A percentile compares a stretch with the other conserved stretches of the same genome.
Conservation (phyloP, 2,113 vertebrate species). For the Globicephala melas region DNA sequence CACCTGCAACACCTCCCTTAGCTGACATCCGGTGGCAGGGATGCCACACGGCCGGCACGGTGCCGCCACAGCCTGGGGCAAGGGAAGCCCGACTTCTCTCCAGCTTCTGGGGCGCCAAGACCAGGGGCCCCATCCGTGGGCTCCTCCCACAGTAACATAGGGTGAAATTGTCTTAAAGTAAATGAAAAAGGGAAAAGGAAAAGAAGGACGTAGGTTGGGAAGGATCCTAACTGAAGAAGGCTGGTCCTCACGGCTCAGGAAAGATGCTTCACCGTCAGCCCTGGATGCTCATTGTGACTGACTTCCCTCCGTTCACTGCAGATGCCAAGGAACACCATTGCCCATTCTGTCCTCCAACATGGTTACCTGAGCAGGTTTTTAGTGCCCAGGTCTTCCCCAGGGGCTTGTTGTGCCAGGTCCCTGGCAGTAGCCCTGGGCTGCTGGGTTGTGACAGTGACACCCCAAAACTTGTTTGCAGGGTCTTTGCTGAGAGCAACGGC, state of each 20-base stretch:
- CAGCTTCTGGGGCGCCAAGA: too few species aligned
- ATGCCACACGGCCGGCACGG: not conserved
- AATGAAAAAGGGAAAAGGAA: not conserved
- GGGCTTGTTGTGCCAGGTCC: not conserved
- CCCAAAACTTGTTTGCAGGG: too few species aligned
- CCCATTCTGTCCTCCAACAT: accelerated
- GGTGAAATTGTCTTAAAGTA: not conserved
- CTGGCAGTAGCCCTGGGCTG: not conserved
- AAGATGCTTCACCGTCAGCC: not conserved
- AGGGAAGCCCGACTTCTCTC: not conserved
- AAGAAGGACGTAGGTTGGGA: too few species aligned
- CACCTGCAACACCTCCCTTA: accelerated
- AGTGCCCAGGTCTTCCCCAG: accelerated
- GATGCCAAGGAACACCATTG: too few species aligned
- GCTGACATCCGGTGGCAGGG: not conserved
- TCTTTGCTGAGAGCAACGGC: not conserved
- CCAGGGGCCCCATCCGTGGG: not conserved
- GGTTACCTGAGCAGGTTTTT: accelerated
- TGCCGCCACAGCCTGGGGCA: not conserved
- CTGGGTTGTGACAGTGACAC: accelerated
- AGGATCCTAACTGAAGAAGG: not conserved
- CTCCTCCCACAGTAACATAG: not conserved
- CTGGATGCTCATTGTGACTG: not conserved
- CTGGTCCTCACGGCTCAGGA: not conserved
- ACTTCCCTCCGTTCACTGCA: not conserved